Evolutionary conservation across 53 echinoderm and acorn worm species (phyloP).

Genomic region (Stichopus horrens): DNA sequence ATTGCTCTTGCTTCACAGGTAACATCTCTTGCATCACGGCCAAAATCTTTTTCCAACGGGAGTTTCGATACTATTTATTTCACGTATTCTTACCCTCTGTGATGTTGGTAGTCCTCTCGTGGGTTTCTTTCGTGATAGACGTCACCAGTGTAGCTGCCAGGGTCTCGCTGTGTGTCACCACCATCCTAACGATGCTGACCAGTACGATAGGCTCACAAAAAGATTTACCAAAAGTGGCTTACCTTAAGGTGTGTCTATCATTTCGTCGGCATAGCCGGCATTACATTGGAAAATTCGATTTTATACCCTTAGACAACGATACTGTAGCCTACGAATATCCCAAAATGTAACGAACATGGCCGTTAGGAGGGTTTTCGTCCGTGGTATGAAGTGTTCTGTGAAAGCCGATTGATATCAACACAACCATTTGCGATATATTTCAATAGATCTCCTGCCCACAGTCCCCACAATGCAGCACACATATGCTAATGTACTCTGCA

Average conservation of each 20-base stretch:
- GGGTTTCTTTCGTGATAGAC: slow-evolving; percentile 94
- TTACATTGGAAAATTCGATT: not conserved
- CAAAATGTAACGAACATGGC: too few species aligned
- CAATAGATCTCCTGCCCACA: too few species aligned
- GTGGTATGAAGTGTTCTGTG: too few species aligned
- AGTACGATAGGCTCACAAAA: slow-evolving; percentile 76
- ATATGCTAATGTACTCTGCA: too few species aligned
- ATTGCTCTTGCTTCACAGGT: slow-evolving; percentile 47
- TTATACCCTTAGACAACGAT: too few species aligned
- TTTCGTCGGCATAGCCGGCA: not conserved
- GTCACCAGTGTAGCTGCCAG: slow-evolving; percentile 79
- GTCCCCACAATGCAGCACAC: too few species aligned
- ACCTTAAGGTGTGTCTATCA: slow-evolving; percentile 58
- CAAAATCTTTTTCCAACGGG: slow-evolving; percentile 63
- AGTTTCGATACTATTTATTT: slow-evolving; percentile 82
- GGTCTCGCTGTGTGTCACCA: slow-evolving; percentile 85
- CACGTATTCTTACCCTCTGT: slow-evolving; percentile 86
- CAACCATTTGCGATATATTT: too few species aligned
- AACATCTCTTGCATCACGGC: slow-evolving; percentile 74
- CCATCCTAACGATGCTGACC: slow-evolving; percentile 86
- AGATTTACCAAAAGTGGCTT: slow-evolving; percentile 82
- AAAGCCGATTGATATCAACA: too few species aligned
- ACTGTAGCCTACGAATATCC: too few species aligned
- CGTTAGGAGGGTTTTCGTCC: too few species aligned
- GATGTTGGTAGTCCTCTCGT: slow-evolving; percentile 77